Evolutionary conservation across 2,797 vertebrate species (phyloP).

Genomic region (Crax fasciolata): DNA sequence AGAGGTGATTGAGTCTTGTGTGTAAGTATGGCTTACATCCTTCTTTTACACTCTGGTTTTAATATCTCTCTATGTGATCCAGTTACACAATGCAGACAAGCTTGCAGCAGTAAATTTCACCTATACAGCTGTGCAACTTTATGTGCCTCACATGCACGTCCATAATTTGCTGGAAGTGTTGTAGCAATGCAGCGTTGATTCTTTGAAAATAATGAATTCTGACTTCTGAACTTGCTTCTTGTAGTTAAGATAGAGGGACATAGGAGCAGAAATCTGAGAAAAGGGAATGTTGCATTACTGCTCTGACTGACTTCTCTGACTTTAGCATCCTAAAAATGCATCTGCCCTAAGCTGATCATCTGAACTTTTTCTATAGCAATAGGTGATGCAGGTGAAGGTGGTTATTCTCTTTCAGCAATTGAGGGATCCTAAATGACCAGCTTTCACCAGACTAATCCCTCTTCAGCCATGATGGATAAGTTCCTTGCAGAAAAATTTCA

Average conservation of each 20-base stretch:
- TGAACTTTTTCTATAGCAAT: background rate
- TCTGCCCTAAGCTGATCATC: background rate
- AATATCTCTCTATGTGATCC: background rate
- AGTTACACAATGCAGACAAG: background rate
- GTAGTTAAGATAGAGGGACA: background rate
- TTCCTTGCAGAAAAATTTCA: background rate
- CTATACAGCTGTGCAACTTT: background rate
- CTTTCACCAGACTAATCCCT: background rate
- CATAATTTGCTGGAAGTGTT: background rate
- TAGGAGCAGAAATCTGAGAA: background rate
- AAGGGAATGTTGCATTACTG: background rate
- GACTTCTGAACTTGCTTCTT: background rate
- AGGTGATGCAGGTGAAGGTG: background rate
- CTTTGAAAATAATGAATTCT: background rate
- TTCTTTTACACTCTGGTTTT: conserved; percentile 29
- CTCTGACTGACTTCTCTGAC: background rate
- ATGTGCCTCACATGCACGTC: background rate
- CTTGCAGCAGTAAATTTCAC: background rate
- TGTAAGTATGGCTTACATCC: conserved; percentile 11
- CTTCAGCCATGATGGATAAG: background rate
- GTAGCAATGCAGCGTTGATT: background rate
- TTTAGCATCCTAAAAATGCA: background rate
- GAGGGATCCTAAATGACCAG: background rate
- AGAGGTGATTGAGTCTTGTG: conserved; percentile 10
- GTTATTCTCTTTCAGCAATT: background rate